These are phyloP conservation scores for Trachelus troglodyta DNA, from an alignment of 2,888 invertebrate species.

Conservation along the genomic window DNA sequence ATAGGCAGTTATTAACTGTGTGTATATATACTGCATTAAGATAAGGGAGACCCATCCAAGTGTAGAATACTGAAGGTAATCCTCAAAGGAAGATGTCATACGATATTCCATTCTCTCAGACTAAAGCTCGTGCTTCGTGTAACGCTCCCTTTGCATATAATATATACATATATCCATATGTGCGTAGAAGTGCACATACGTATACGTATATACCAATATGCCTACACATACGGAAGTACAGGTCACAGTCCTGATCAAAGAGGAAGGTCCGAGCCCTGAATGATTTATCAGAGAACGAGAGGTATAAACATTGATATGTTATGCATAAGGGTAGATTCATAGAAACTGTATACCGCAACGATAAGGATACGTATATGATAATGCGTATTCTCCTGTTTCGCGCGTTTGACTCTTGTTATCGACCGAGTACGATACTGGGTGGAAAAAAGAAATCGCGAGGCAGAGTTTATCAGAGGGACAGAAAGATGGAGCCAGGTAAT, in stretches of 20 bases:
- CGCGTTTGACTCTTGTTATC: neutral
- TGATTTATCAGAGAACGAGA: neutral
- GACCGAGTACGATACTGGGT: neutral
- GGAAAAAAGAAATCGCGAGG: neutral
- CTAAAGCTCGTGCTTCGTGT: neutral
- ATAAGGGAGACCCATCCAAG: conserved; percentile 26
- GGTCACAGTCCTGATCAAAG: neutral
- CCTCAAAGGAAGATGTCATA: conserved; percentile 33
- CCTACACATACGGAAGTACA: neutral
- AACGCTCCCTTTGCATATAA: neutral
- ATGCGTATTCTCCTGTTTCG: neutral
- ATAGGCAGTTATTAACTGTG: conserved; percentile 23
- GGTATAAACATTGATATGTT: neutral
- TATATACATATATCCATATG: neutral
- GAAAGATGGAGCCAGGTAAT: neutral
- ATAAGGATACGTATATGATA: neutral
- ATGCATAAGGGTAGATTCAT: neutral
- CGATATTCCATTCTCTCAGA: conserved; percentile 23
- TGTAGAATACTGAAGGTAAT: conserved; percentile 30
- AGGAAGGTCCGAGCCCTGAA: neutral
- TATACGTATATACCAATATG: conserved; percentile 3
- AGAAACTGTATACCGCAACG: neutral
- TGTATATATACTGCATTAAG: conserved; percentile 15
- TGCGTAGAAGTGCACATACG: neutral
- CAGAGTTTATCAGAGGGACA: neutral